A percentile compares a stretch with the other conserved stretches of the same genome.
phyloP scores from a whole-genome alignment of 2,113 vertebrate species.

The Leucopsar rothschildi region DNA sequence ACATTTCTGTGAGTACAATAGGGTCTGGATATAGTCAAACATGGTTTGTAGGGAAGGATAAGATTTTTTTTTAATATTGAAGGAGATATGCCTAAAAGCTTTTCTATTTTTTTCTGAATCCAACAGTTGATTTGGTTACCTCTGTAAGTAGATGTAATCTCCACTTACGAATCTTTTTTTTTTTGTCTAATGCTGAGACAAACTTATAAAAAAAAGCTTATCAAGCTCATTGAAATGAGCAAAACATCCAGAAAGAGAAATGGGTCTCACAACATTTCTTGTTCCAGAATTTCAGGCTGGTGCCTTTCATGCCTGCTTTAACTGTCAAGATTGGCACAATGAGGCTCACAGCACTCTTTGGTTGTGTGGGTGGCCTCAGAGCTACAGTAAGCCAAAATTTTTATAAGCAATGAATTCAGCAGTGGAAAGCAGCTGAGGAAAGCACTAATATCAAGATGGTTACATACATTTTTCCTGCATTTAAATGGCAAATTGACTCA shows the following conservation, averaged over 20 bases:
- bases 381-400: background rate
- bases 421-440: background rate
- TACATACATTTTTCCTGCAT: background rate
- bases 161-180: background rate
- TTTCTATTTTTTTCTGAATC: background rate
- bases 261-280: background rate
- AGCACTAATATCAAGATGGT: background rate
- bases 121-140: background rate
- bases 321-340: background rate
- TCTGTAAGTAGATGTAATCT: background rate
- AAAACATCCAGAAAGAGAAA: background rate
- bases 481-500: background rate
- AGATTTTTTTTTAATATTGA: background rate
- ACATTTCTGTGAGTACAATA: background rate
- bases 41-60: background rate
- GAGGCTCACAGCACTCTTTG: background rate
- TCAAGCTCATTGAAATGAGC: background rate
- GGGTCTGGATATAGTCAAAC: background rate
- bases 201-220: background rate
- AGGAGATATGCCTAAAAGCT: background rate
- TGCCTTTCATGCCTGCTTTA: background rate
- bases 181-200: background rate
- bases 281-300: background rate
- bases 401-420: background rate
- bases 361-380: background rate